A percentile compares a stretch with the other conserved stretches of the same genome.
phyloP scores from a whole-genome alignment of 2,113 vertebrate genomes.

The Carassius gibelio region DNA sequence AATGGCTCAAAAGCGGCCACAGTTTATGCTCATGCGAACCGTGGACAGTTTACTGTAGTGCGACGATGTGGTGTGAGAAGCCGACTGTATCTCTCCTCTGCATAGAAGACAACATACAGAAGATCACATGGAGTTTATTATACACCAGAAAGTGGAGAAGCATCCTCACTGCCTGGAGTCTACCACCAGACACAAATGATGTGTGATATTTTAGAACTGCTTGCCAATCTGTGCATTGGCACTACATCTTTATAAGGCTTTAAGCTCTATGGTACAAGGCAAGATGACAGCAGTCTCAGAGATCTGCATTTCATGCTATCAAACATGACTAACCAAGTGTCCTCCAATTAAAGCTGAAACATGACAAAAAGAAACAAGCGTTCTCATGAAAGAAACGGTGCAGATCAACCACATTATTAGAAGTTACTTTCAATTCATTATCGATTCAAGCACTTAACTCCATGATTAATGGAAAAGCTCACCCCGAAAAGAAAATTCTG shows the following conservation, averaged over 20 bases:
- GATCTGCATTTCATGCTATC: conserved; percentile 45
- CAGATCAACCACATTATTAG: conserved; percentile 64
- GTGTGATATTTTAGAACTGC: conserved; percentile 15
- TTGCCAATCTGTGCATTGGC: conserved; percentile 23
- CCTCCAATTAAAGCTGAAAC: conserved; percentile 73
- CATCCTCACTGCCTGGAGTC: conserved; percentile 22
- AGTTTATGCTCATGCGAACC: conserved; percentile 90
- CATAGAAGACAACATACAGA: conserved; percentile 35
- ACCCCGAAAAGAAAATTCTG: conserved; percentile 5
- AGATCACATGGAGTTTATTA: conserved; percentile 25
- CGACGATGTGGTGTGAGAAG: conserved; percentile 72
- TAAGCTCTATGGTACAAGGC: conserved; percentile 64
- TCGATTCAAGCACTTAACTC: conserved; percentile 77
- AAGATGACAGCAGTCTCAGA: conserved; percentile 74
- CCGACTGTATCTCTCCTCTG: conserved; percentile 54
- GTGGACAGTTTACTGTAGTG: conserved; percentile 80
- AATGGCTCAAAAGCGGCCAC: conserved; percentile 95
- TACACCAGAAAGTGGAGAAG: conserved; percentile 8
- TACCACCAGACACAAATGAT: background rate
- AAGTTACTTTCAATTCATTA: conserved; percentile 74
- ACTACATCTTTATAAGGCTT: conserved; percentile 57
- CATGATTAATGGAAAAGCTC: conserved; percentile 70
- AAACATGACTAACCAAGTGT: conserved; percentile 58
- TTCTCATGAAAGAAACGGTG: conserved; percentile 62
- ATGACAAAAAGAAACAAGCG: conserved; percentile 69